Conservation (phyloP, 2,797 vertebrate genomes). For the Gambelia wislizenii region DNA sequence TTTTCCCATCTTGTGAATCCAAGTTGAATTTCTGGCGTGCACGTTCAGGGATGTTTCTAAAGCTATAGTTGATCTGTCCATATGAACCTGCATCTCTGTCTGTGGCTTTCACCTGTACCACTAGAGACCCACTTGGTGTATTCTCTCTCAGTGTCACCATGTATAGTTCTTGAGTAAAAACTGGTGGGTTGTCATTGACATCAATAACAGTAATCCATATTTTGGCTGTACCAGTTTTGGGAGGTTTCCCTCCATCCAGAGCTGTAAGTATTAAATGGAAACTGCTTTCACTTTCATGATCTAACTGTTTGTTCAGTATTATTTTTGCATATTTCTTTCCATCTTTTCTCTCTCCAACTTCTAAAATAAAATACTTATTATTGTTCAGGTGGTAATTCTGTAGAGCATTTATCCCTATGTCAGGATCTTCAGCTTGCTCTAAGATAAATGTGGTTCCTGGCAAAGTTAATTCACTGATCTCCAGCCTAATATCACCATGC, state of each 20-base stretch:
- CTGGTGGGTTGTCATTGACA: conserved; percentile 49
- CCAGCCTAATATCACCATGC: conserved; percentile 47
- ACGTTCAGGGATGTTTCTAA: conserved; percentile 17
- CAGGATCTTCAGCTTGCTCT: conserved; percentile 67
- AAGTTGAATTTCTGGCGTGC: conserved; percentile 47
- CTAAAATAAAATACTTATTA: conserved; percentile 34
- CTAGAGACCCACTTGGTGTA: not conserved
- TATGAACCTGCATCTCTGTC: conserved; percentile 51
- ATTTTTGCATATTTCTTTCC: conserved; percentile 40
- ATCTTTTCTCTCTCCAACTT: conserved; percentile 11
- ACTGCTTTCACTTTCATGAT: conserved; percentile 20
- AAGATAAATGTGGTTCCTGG: conserved; percentile 63
- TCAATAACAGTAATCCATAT: conserved; percentile 41
- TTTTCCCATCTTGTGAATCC: conserved; percentile 60
- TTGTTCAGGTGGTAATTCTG: conserved; percentile 50
- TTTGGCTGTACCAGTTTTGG: conserved; percentile 31
- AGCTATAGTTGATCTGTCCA: conserved; percentile 42
- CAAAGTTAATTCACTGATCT: conserved; percentile 70
- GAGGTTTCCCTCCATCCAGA: conserved; percentile 29
- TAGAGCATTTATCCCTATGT: conserved; percentile 62
- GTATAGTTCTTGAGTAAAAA: conserved; percentile 40
- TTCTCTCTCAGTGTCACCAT: conserved; percentile 37
- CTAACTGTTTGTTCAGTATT: conserved; percentile 21
- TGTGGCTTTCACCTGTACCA: conserved; percentile 37
- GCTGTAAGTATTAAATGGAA: conserved; percentile 19